These are phyloP conservation scores for Enhydra lutris DNA, from an alignment of 2,113 vertebrate genomes.

Conservation along the genomic window DNA sequence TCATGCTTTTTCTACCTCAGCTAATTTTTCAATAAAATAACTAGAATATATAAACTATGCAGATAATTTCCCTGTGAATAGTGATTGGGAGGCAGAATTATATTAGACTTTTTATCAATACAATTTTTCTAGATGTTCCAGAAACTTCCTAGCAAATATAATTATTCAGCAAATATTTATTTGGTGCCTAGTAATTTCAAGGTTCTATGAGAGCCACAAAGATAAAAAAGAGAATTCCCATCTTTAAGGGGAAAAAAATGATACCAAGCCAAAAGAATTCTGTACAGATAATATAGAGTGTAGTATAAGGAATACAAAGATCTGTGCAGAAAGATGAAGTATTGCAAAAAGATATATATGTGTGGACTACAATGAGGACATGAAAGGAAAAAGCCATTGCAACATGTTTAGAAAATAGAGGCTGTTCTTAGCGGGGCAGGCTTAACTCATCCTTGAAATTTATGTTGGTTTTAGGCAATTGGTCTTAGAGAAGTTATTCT, in stretches of 20 bases:
- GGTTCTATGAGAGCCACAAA: neutral
- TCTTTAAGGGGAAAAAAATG: neutral
- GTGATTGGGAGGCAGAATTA: constrained; percentile 23
- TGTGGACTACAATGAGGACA: neutral
- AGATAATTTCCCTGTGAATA: constrained; percentile 48
- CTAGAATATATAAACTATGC: constrained; percentile 45
- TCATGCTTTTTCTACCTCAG: constrained; percentile 41
- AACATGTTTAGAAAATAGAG: neutral
- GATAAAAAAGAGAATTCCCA: neutral
- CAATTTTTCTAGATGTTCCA: constrained; percentile 33
- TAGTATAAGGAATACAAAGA: neutral
- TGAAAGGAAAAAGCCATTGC: neutral
- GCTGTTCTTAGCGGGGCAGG: neutral
- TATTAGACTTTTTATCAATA: constrained; percentile 45
- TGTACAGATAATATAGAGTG: neutral
- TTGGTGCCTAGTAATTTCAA: neutral
- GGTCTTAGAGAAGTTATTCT: neutral
- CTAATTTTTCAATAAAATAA: constrained; percentile 69
- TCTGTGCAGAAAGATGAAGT: neutral
- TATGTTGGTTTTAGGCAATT: neutral
- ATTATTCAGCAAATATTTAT: constrained; percentile 48
- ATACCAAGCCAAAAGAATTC: neutral
- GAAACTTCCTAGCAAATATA: constrained; percentile 41
- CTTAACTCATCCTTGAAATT: neutral
- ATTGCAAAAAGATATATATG: neutral